A percentile compares a stretch with the other conserved stretches of the same genome.
These are phyloP conservation scores for Hirtodrosophila alboralis DNA, from an alignment of 2,888 invertebrate genomes.

Conservation along the genomic window DNA sequence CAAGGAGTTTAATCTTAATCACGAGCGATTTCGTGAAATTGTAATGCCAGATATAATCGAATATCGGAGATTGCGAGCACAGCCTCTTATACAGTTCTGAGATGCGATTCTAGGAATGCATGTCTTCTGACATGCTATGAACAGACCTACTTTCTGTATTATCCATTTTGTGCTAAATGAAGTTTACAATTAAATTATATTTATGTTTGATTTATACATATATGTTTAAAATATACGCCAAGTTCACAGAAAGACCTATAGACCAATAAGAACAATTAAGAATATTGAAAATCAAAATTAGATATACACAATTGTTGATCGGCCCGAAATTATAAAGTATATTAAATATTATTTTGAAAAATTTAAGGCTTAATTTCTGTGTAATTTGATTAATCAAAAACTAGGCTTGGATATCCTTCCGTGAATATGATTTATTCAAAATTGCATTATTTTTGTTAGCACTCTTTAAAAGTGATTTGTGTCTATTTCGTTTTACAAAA, in stretches of 20 bases:
- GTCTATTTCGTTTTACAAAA: too few relatives aligned
- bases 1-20: conserved; percentile 66
- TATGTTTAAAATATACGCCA: conserved; percentile 27
- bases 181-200: conserved; percentile 40
- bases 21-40: conserved; percentile 76
- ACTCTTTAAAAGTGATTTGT: too few relatives aligned
- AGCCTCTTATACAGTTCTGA: conserved; percentile 82
- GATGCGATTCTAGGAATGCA: conserved; percentile 22
- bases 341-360: too few relatives aligned
- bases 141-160: conserved; percentile 19
- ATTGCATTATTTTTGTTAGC: too few relatives aligned
- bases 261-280: background rate
- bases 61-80: conserved; percentile 70
- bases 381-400: too few relatives aligned
- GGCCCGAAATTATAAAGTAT: too few relatives aligned
- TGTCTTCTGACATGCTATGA: background rate
- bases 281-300: too few relatives aligned
- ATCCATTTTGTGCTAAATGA: conserved; percentile 53
- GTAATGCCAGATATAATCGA: conserved; percentile 78
- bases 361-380: too few relatives aligned
- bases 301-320: too few relatives aligned
- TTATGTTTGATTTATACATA: conserved; percentile 29
- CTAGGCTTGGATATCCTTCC: too few relatives aligned
- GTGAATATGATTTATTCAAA: too few relatives aligned
- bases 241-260: conserved; percentile 16